Base-by-base conservation (phyloP, 2,797 vertebrate species). In the Chloroceryle amazona region DNA sequence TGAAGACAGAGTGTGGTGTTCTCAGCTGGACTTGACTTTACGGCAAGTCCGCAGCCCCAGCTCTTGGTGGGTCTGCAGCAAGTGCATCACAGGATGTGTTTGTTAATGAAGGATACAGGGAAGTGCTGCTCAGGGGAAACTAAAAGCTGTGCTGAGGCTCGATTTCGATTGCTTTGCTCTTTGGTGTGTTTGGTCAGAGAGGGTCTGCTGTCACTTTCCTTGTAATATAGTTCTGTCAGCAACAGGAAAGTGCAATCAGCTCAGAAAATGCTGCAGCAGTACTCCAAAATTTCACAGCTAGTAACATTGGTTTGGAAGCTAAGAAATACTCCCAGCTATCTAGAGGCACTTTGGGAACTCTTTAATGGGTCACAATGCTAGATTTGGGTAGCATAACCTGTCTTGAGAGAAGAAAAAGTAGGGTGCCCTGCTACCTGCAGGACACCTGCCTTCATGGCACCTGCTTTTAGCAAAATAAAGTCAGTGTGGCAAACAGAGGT, bases 131-230 rank as follows among this genome's bases (percentile, higher is more conserved):
- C 42, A 19, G 81, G 49, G 92, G 54, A 86, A 91, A 62, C 66
- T 75, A 72, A 94, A 92, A 91, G 29, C 68, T 82, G 42, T 88
- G 33, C 58, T 75, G 42, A 28, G 66, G 33, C 51, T 88, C 86
- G 52, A 42, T 68, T 89, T 79, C 88, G 74, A 91, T 91, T 94
- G 85, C 92, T 90, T 90, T 94, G 89, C 61, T 93, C 81, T 74
- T 91, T 6, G 7, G 67, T 81, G 75, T 68, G 65, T 86, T 92
- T 90, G 52, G 76, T 92, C 52, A 63, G 67, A 63, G 39, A n/a
- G n/a, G 25, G 41, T 96, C 46, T 85, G 65, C 80, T 42, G 60
- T 5, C 67, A 58, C 68, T 90, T 93, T 63, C 71, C 62, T 13
- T 84, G 67, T 52, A 58, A n/a, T 89, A 9, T 35, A 54, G 83